A percentile compares a stretch with the other conserved stretches of the same genome.
phyloP scores from a whole-genome alignment of 2,113 vertebrate genomes.

The Austrofundulus limnaeus region DNA sequence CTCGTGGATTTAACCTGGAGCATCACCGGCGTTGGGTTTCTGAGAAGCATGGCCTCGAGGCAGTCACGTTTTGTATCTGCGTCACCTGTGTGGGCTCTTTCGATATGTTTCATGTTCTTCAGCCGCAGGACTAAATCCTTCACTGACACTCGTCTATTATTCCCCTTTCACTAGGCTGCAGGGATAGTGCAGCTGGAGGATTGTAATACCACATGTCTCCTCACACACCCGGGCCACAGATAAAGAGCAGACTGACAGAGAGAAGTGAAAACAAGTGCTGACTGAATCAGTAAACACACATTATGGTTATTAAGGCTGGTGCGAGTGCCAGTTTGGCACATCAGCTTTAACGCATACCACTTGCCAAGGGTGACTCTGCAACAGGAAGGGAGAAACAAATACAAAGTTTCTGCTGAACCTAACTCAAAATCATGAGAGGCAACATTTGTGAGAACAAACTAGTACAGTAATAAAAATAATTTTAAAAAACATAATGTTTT shows the following conservation, averaged over 20 bases:
- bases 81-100: slow-evolving; percentile 66
- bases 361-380: slow-evolving; percentile 47
- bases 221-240: slow-evolving; percentile 49
- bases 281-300: slow-evolving; percentile 62
- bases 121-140: slow-evolving; percentile 63
- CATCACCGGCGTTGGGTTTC: slow-evolving; percentile 66
- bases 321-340: slow-evolving; percentile 52
- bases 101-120: slow-evolving; percentile 49
- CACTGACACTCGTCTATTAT: slow-evolving; percentile 68
- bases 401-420: slow-evolving; percentile 42
- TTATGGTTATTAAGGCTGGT: slow-evolving; percentile 52
- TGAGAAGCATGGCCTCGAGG: slow-evolving; percentile 57
- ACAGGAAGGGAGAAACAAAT: slow-evolving; percentile 40
- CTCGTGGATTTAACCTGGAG: slow-evolving; percentile 31
- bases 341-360: slow-evolving; percentile 24
- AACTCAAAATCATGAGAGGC: slow-evolving; percentile 23
- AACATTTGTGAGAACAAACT: slow-evolving; percentile 22
- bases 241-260: slow-evolving; percentile 58
- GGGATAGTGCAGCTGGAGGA: slow-evolving; percentile 51
- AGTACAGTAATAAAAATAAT: slow-evolving; percentile 6
- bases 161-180: slow-evolving; percentile 36
- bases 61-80: slow-evolving; percentile 60
- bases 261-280: slow-evolving; percentile 66
- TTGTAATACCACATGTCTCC: slow-evolving; percentile 57
- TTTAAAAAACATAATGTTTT: too few species aligned